phyloP scores from a whole-genome alignment of 2,888 invertebrate species.

The Epiblema foenella region DNA sequence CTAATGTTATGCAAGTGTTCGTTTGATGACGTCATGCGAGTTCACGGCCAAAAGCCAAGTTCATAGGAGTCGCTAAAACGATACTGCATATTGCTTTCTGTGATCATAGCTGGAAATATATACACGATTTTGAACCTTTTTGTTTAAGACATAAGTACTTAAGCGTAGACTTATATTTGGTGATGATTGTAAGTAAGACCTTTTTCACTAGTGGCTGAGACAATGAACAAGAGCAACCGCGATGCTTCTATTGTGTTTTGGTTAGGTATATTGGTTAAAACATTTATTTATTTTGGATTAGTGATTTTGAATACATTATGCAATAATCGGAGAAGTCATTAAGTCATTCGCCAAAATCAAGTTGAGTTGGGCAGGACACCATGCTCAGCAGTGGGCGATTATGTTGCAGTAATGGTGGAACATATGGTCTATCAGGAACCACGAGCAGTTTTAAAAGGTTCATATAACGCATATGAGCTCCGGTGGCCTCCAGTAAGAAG shows the following conservation, averaged over 20 bases:
- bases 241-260: slow-evolving; percentile 20
- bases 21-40: slow-evolving; percentile 71
- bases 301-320: slow-evolving; percentile 1
- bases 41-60: slow-evolving; percentile 74
- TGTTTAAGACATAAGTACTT: neutral
- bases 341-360: no score
- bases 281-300: neutral
- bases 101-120: slow-evolving; percentile 3
- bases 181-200: neutral
- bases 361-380: no score
- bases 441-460: no score
- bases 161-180: neutral
- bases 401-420: no score
- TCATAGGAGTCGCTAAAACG: slow-evolving; percentile 53
- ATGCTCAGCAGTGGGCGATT: no score
- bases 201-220: slow-evolving; percentile 11
- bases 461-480: no score
- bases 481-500: no score
- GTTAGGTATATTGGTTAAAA: neutral
- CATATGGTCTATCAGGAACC: no score
- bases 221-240: slow-evolving; percentile 20
- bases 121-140: slow-evolving; percentile 4
- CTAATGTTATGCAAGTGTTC: slow-evolving; percentile 77
- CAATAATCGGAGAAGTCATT: no score
- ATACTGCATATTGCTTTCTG: slow-evolving; percentile 31